A percentile compares a stretch with the other conserved stretches of the same genome.
phyloP scores from a whole-genome alignment of 2,888 invertebrate genomes.

The Euclidia mi region DNA sequence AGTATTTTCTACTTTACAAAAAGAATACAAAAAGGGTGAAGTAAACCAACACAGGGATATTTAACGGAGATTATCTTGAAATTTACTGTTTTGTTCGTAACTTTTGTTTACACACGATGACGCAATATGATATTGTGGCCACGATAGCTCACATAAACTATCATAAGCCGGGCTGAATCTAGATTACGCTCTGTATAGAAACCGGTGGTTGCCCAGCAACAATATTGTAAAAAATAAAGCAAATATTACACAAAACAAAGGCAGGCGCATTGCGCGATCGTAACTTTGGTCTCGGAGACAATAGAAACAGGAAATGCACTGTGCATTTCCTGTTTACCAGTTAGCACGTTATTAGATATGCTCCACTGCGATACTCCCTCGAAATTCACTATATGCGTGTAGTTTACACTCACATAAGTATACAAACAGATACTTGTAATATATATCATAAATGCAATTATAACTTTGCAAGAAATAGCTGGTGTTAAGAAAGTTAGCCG shows the following conservation, averaged over 20 bases:
- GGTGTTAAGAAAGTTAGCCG: not conserved
- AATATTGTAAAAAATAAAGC: slow-evolving; percentile 34
- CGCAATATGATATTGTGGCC: not conserved
- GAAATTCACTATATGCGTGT: slow-evolving; percentile 30
- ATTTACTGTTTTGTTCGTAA: too few species aligned
- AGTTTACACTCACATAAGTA: not conserved
- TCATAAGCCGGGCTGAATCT: slow-evolving; percentile 21
- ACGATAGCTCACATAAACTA: slow-evolving; percentile 30
- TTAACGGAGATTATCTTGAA: too few species aligned
- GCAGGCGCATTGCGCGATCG: slow-evolving; percentile 56
- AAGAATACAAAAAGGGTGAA: too few species aligned
- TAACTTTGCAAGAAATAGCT: slow-evolving; percentile 1
- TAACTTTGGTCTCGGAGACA: slow-evolving; percentile 48
- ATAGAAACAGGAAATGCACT: slow-evolving; percentile 52
- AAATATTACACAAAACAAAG: slow-evolving; percentile 34
- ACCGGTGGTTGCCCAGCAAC: slow-evolving; percentile 31
- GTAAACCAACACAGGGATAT: too few species aligned
- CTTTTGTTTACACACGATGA: not conserved
- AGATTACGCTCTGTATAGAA: slow-evolving; percentile 30
- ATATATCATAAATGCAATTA: slow-evolving; percentile 1
- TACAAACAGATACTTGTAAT: too few species aligned
- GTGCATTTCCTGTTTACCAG: slow-evolving; percentile 47
- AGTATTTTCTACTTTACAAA: too few species aligned
- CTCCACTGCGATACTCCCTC: slow-evolving; percentile 35
- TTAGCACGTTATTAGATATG: slow-evolving; percentile 47